phyloP scores from a whole-genome alignment of 1,140 invertebrate species.

The Psix sp. region DNA sequence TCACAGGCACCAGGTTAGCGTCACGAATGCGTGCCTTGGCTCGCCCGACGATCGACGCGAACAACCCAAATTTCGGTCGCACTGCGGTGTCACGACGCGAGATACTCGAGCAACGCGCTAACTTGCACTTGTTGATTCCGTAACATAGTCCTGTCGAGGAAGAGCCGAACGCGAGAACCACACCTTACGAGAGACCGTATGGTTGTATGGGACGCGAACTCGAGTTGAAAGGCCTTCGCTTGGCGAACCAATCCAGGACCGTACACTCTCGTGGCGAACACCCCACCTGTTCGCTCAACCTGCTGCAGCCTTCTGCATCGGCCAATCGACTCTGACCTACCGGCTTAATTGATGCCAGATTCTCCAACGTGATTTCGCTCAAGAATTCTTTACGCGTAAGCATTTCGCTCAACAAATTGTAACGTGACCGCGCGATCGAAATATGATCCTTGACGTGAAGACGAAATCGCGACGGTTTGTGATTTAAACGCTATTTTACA shows the following conservation, averaged over 20 bases:
- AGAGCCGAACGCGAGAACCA: constrained; percentile 49
- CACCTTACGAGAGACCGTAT: constrained; percentile 58
- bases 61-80: constrained; percentile 10
- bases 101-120: constrained; percentile 28
- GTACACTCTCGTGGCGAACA: constrained; percentile 43
- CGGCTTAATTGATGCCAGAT: constrained; percentile 15
- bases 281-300: constrained; percentile 37
- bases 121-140: constrained; percentile 57
- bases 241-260: constrained; percentile 57
- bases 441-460: no score
- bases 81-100: constrained; percentile 37
- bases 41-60: constrained; percentile 2
- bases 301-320: neutral
- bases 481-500: no score
- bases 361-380: constrained; percentile 4
- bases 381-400: constrained; percentile 5
- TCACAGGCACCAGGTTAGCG: constrained; percentile 19
- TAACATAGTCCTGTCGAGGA: constrained; percentile 39
- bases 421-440: no score
- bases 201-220: constrained; percentile 54
- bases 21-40: constrained; percentile 5
- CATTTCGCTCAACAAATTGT: neutral
- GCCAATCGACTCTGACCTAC: constrained; percentile 10
- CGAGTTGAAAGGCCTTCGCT: constrained; percentile 60
- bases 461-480: no score